A percentile compares a stretch with the other conserved stretches of the same genome.
Conservation (phyloP, 2,113 vertebrate genomes). For the Tapirus terrestris region DNA sequence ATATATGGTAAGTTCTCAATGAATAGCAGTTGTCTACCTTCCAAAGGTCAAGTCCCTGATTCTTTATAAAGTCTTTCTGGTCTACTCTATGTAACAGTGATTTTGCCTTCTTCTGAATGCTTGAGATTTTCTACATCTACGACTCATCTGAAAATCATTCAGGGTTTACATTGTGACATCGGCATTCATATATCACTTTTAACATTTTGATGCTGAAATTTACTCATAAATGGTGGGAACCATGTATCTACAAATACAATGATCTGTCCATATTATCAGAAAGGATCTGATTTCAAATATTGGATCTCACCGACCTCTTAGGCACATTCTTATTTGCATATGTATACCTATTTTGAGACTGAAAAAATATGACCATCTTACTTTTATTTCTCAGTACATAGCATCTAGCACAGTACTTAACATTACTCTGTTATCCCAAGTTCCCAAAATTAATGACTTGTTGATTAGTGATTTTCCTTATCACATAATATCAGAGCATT, state of each 20-base stretch:
- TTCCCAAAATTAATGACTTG: constrained; percentile 8
- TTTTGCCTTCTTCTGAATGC: not conserved
- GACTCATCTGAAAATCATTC: constrained; percentile 39
- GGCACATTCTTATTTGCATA: not conserved
- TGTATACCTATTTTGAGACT: not conserved
- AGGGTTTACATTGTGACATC: not conserved
- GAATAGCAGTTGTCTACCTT: not conserved
- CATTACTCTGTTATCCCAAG: not conserved
- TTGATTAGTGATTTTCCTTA: not conserved
- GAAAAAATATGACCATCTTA: not conserved
- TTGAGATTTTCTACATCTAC: constrained; percentile 31
- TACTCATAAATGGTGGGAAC: not conserved
- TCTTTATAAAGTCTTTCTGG: not conserved
- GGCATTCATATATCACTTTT: not conserved
- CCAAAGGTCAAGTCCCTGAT: not conserved
- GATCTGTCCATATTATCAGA: not conserved
- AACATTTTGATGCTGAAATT: constrained; percentile 47
- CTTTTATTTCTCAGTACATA: constrained; percentile 19
- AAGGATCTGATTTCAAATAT: not conserved
- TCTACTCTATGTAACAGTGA: not conserved
- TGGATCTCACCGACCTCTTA: constrained; percentile 3
- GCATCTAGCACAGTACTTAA: not conserved
- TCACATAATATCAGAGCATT: not conserved
- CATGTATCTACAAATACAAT: not conserved
- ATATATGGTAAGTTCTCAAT: not conserved